A percentile compares a stretch with the other conserved stretches of the same genome.
Evolutionary conservation across 2,888 invertebrate genomes (phyloP).

Genomic region (Polyommatus icarus): DNA sequence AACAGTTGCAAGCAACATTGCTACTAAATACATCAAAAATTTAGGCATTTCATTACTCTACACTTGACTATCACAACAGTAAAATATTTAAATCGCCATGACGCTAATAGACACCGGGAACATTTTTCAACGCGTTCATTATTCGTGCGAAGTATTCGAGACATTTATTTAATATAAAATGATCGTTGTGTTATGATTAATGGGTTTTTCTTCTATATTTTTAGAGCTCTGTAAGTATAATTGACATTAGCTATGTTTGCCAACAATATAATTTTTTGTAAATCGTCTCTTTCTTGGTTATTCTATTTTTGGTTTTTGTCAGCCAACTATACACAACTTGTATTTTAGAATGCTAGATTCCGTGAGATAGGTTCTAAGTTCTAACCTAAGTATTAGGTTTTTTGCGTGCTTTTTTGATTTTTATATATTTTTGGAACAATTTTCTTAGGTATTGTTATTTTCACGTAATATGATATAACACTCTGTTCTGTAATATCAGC

Average conservation of each 20-base stretch:
- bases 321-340: background rate
- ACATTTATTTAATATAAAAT: slow-evolving; percentile 28
- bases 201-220: slow-evolving; percentile 18
- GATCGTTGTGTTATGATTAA: slow-evolving; percentile 16
- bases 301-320: background rate
- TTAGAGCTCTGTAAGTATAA: background rate
- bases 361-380: background rate
- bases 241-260: slow-evolving; percentile 14
- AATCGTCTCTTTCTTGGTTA: background rate
- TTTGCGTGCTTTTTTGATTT: background rate
- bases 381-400: background rate
- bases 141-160: background rate
- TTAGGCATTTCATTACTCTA: slow-evolving; percentile 13
- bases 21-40: background rate
- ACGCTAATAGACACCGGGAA: slow-evolving; percentile 12
- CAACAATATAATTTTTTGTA: background rate
- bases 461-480: too few species aligned
- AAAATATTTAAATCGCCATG: slow-evolving; percentile 12
- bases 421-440: background rate
- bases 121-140: slow-evolving; percentile 26
- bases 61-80: slow-evolving; percentile 1
- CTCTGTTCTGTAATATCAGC: too few species aligned
- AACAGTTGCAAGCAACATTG: background rate
- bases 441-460: background rate
- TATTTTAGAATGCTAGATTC: background rate